phyloP scores from a whole-genome alignment of 2,113 vertebrate genomes.

The Gnathochromis pfefferi region DNA sequence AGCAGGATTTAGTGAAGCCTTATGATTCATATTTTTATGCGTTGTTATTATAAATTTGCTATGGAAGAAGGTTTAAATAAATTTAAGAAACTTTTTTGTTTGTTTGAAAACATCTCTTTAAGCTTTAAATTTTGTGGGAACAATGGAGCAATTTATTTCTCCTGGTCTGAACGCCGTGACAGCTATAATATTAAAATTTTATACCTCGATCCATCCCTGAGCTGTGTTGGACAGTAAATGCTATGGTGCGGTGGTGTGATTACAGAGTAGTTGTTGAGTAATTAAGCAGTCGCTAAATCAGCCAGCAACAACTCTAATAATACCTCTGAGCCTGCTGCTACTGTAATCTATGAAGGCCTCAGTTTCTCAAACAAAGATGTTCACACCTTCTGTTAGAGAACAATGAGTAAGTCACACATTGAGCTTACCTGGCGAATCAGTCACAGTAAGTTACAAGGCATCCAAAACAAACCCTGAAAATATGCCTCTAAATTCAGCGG shows the following conservation, averaged over 20 bases:
- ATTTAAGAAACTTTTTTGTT: background rate
- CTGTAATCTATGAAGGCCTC: slow-evolving; percentile 11
- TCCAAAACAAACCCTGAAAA: background rate
- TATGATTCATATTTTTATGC: background rate
- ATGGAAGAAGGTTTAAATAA: background rate
- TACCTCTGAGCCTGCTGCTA: slow-evolving; percentile 22
- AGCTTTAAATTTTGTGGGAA: background rate
- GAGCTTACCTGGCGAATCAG: background rate
- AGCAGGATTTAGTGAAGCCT: background rate
- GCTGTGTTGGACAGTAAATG: slow-evolving; percentile 39
- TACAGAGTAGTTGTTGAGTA: slow-evolving; percentile 52
- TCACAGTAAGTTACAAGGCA: background rate
- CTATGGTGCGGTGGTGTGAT: slow-evolving; percentile 38
- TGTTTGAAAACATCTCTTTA: background rate
- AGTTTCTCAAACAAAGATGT: slow-evolving; percentile 17
- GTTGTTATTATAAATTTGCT: background rate
- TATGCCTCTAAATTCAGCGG: background rate
- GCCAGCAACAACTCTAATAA: slow-evolving; percentile 45
- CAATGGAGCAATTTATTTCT: background rate
- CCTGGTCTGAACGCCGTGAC: background rate
- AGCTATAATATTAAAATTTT: background rate
- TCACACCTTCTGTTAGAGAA: slow-evolving; percentile 61
- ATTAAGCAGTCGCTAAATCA: slow-evolving; percentile 51
- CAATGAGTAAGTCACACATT: slow-evolving; percentile 2
- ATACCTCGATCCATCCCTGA: background rate